Evolutionary conservation across 2,113 vertebrate genomes (phyloP).

Genomic region (Lamprologus callipterus): DNA sequence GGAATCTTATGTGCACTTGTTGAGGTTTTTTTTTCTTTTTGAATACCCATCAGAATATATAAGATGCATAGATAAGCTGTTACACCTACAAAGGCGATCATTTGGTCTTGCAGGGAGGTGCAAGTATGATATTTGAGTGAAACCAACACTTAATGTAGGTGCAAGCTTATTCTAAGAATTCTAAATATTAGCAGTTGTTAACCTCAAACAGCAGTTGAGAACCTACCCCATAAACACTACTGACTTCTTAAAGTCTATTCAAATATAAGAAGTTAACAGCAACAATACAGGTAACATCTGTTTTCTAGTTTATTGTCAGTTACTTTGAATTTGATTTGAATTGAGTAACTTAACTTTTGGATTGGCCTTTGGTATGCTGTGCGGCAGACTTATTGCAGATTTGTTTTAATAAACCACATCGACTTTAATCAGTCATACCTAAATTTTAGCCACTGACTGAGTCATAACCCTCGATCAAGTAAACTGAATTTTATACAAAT

Average conservation of each 20-base stretch:
- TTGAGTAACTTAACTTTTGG: background rate
- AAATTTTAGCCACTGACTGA: background rate
- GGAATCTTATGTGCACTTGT: background rate
- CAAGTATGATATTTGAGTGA: background rate
- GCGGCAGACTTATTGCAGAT: background rate
- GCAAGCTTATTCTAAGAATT: background rate
- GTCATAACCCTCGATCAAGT: background rate
- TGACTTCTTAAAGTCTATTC: background rate
- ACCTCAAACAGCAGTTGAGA: background rate
- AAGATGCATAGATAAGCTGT: background rate
- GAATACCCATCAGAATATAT: background rate
- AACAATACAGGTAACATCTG: background rate
- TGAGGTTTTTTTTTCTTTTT: background rate
- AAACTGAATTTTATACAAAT: background rate
- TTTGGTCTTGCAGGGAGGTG: background rate
- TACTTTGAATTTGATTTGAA: background rate
- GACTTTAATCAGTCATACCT: background rate
- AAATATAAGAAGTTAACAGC: background rate
- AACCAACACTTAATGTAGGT: background rate
- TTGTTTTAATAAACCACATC: background rate
- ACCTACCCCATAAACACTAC: background rate
- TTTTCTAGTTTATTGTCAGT: background rate
- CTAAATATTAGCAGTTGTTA: background rate
- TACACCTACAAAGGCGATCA: background rate
- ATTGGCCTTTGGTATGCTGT: background rate